phyloP scores from a whole-genome alignment of 2,888 invertebrate species.

The Rhagonycha fulva region DNA sequence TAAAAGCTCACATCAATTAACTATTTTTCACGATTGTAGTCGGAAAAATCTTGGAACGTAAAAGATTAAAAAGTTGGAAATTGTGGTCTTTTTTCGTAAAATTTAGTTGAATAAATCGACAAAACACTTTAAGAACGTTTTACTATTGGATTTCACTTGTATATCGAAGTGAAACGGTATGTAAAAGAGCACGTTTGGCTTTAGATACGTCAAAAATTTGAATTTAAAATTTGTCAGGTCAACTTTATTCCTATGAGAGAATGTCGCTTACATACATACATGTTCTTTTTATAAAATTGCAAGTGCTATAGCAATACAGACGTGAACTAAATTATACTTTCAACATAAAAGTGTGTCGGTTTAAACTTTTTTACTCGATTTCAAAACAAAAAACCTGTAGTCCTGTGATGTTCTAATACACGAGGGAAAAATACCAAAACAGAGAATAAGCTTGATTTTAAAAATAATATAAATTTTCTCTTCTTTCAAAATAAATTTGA shows the following conservation, averaged over 20 bases:
- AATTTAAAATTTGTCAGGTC: constrained; percentile 15
- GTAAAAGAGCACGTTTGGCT: constrained; percentile 1
- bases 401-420: constrained; percentile 1
- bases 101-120: neutral
- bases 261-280: constrained; percentile 11
- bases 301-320: constrained; percentile 14
- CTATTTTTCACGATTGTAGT: neutral
- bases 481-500: neutral
- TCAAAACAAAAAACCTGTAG: constrained; percentile 2
- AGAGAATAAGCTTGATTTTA: neutral
- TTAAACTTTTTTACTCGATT: constrained; percentile 8
- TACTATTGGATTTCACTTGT: neutral
- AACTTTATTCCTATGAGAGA: constrained; percentile 13
- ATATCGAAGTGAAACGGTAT: constrained; percentile 1
- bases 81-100: neutral
- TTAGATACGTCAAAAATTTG: constrained; percentile 13
- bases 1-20: neutral
- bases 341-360: constrained; percentile 8
- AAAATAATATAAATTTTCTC: neutral
- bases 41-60: neutral
- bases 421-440: neutral
- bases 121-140: neutral
- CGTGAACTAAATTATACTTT: constrained; percentile 15
- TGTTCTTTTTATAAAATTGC: constrained; percentile 16
- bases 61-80: neutral